Base-by-base conservation (phyloP, 2,113 vertebrate genomes). In the Apodemus speciosus region DNA sequence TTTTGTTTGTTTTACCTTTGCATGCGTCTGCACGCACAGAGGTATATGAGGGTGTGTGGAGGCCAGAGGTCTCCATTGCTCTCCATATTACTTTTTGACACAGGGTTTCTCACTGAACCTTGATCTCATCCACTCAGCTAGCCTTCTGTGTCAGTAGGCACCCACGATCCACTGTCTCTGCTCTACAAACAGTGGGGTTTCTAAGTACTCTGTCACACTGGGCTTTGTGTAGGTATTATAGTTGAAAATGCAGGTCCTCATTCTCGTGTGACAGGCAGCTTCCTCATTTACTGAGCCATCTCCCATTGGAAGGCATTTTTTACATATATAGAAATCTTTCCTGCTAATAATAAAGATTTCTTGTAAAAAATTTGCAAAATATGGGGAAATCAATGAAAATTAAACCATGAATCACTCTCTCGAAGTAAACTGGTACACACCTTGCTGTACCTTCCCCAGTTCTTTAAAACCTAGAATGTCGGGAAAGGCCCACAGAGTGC, bases 341-440 rank as follows among this genome's bases (percentile, higher is more conserved):
- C 30, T 51, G 58, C n/a, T 88, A 77, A 72, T 91, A 85, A 84
- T 38, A 62, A 77, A n/a, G 83, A 71, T 86, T 66, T 77, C 68
- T 88, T 43, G 38, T 49, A 40, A 64, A 56, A 93, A 46, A 46
- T 40, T 71, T 73, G 7, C 30, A 95, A 91, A 88, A 16, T 72
- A 49, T 3, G 62, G 49, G 71, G 49, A 90, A 62, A 27, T 40
- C 38, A 68, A 60, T 86, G 49, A 93, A 93, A 88, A 77, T 83
- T 56, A 94, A 68, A 30, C 32, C 3, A 43, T 58, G 32, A 80
- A n/a, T 68, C 58, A 68, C 46, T 91, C 32, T 69, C 72, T 68
- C 43, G 30, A 43, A 73, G 53, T 64, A 79, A 88, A 85, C 4
- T 58, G 3, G 56, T 11, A 53, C 76, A n/a, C 72, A 60, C 72